Percentiles rank a stretch among this genome's conserved stretches.
Evolutionary conservation across 1,140 invertebrate genomes (phyloP).

Genomic region (fruit fly (Drosophila melanogaster)): Release_6_plus_ISO1_MT NT_037436.4:13550001-13550500

Average conservation of each 20-base stretch:
- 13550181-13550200: slow-evolving; percentile 22
- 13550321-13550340: slow-evolving; percentile 81
- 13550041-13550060: slow-evolving; percentile 56
- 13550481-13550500: slow-evolving; percentile 17
- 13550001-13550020: slow-evolving; percentile 76
- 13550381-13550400: slow-evolving; percentile 82
- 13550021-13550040: slow-evolving; percentile 50
- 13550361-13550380: slow-evolving; percentile 83
- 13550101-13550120: neutral
- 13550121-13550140: slow-evolving; percentile 18
- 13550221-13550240: slow-evolving; percentile 72
- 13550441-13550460: neutral
- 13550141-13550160: slow-evolving; percentile 59
- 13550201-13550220: slow-evolving; percentile 36
- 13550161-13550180: slow-evolving; percentile 60
- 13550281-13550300: neutral
- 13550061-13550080: slow-evolving; percentile 39
- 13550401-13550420: slow-evolving; percentile 63
- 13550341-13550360: slow-evolving; percentile 80
- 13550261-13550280: slow-evolving; percentile 10
- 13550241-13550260: slow-evolving; percentile 77
- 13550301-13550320: slow-evolving; percentile 72
- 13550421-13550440: slow-evolving; percentile 7
- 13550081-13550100: neutral
- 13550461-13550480: slow-evolving; percentile 10